Evolutionary conservation across 1,140 invertebrate genomes (phyloP).

Genomic region (Vanessa atalanta): DNA sequence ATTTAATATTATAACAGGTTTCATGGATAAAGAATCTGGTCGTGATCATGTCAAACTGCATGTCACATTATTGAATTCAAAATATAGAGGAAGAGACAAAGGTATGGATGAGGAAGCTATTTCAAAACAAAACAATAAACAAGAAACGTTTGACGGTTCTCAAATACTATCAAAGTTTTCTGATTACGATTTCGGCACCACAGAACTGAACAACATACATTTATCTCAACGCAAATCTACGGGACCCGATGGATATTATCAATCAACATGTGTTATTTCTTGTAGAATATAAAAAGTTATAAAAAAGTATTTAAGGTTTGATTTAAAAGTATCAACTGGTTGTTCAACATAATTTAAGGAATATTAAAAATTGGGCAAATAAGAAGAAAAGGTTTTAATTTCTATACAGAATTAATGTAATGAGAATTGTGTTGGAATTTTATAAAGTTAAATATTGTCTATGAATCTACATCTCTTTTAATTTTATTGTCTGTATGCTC

Average conservation of each 20-base stretch:
- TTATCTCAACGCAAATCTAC: slow-evolving; percentile 69
- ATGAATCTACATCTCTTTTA: no score
- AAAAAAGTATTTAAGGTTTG: slow-evolving; percentile 12
- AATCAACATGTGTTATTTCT: slow-evolving; percentile 68
- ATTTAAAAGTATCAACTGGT: neutral
- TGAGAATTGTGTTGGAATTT: no score
- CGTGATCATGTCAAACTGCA: slow-evolving; percentile 73
- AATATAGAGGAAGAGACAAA: slow-evolving; percentile 58
- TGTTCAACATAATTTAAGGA: no score
- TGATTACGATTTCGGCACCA: slow-evolving; percentile 75
- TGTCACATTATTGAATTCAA: slow-evolving; percentile 75
- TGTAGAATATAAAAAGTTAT: slow-evolving; percentile 39
- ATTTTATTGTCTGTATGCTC: no score
- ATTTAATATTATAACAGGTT: slow-evolving; percentile 48
- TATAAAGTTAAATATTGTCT: no score
- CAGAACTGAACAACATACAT: slow-evolving; percentile 69
- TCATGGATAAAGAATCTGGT: slow-evolving; percentile 58
- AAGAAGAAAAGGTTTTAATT: no score
- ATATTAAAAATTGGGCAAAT: no score
- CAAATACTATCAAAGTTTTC: slow-evolving; percentile 73
- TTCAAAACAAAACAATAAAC: slow-evolving; percentile 29
- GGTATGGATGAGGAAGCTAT: slow-evolving; percentile 25
- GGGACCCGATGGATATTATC: slow-evolving; percentile 76
- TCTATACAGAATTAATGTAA: no score
- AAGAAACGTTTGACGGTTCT: slow-evolving; percentile 72